Evolutionary conservation across 2,888 invertebrate genomes (phyloP), one percentile per base, ranked within the genome.

Genomic region (Leucophenga maculata): DNA sequence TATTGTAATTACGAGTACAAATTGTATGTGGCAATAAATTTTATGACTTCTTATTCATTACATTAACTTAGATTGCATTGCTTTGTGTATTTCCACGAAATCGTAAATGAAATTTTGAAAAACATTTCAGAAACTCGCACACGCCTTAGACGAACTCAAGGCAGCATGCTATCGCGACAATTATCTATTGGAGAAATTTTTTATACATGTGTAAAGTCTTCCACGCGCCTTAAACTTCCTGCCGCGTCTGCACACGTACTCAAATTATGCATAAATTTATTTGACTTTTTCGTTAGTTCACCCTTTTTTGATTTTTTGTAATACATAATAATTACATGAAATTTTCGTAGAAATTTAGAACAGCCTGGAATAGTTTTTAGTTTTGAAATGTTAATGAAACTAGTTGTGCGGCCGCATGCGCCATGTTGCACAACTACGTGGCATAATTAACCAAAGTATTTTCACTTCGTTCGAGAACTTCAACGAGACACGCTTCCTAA

Each of bases 1-100:
- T 84, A 82, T 82, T 84, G 73, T 83, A 84, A 81, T 81, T 84
- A 84, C 74, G 46, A 60, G 66, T 74, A 83, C 80, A 83, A 81
- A 84, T 79, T 79, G 72, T 74, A 77, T 75, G 82, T 72, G 72
- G 71, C 74, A 72, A 71, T 76, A 76, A 68, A 76, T 76, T 76
- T 78, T 74, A 71, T 68, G 74, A 68, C 64, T 68, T 67, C 20
- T 67, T 68, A 64, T 46, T 39, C 60, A 60, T 60, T 60, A 39
- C 20, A 60, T 60, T 60, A 39, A 9, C 18, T 26, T 57, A 26
- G 26, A 39, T 64, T 64, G 26, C 62, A 16, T 44, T 39, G 6
- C 18, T 44, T 62, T 44, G 60, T 62, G 60, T 62, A 50, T 50
- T 64, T 64, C 62, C 62, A 64, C 46, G 62, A 64, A 64, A 44